Conservation (phyloP, 2,888 invertebrate species). For the Rhamphomyia laevipes region DNA sequence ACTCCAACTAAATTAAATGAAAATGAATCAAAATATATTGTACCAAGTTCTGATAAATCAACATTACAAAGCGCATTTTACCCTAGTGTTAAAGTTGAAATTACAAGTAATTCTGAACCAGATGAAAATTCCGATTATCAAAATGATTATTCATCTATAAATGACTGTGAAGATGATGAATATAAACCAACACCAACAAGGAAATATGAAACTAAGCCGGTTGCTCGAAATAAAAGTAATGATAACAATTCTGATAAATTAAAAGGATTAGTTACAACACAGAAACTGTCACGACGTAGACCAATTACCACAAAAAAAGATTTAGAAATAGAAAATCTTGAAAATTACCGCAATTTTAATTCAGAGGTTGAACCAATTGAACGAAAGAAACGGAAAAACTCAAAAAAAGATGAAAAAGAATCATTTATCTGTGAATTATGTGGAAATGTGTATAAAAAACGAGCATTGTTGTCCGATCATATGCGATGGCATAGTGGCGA, state of each 20-base stretch:
- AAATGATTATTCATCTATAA: too few species aligned
- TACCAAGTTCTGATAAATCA: background rate
- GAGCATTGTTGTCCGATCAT: conserved; percentile 29
- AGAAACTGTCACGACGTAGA: background rate
- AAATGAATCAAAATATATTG: background rate
- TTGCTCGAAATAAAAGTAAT: too few species aligned
- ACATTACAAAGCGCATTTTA: background rate
- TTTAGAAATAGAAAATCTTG: background rate
- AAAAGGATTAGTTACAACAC: background rate
- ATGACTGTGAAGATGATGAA: too few species aligned
- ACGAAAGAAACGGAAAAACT: background rate
- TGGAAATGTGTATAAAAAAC: conserved; percentile 30
- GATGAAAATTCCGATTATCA: background rate
- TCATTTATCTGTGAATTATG: conserved; percentile 27
- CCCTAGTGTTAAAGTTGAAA: background rate
- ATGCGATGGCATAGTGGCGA: conserved; percentile 27
- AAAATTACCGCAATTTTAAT: background rate
- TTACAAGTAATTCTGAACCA: background rate
- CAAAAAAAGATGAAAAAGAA: background rate
- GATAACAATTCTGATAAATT: too few species aligned
- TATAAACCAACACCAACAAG: too few species aligned
- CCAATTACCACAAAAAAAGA: background rate
- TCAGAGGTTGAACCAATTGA: background rate
- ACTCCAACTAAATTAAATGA: background rate
- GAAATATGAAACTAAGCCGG: too few species aligned